phyloP scores from a whole-genome alignment of 1,140 invertebrate species.

The fruit fly (Drosophila melanogaster) region Release_6_plus_ISO1_MT NT_037436.4:7733001-7733500 shows the following conservation, averaged over 20 bases:
- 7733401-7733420: constrained; percentile 55
- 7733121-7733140: constrained; percentile 14
- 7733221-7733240: constrained; percentile 16
- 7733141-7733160: neutral
- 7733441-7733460: constrained; percentile 56
- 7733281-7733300: constrained; percentile 78
- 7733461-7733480: constrained; percentile 54
- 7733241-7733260: constrained; percentile 27
- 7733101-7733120: neutral
- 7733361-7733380: constrained; percentile 50
- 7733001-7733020: constrained; percentile 5
- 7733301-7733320: constrained; percentile 83
- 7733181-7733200: too few species aligned
- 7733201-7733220: too few species aligned
- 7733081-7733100: constrained; percentile 25
- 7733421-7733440: constrained; percentile 38
- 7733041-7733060: neutral
- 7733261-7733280: constrained; percentile 58
- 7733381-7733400: constrained; percentile 51
- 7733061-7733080: constrained; percentile 3
- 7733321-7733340: constrained; percentile 82
- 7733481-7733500: constrained; percentile 73
- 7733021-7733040: neutral
- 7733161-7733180: too few species aligned
- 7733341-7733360: constrained; percentile 71